phyloP scores from a whole-genome alignment of 2,888 invertebrate genomes.

The Apotomis capreana region DNA sequence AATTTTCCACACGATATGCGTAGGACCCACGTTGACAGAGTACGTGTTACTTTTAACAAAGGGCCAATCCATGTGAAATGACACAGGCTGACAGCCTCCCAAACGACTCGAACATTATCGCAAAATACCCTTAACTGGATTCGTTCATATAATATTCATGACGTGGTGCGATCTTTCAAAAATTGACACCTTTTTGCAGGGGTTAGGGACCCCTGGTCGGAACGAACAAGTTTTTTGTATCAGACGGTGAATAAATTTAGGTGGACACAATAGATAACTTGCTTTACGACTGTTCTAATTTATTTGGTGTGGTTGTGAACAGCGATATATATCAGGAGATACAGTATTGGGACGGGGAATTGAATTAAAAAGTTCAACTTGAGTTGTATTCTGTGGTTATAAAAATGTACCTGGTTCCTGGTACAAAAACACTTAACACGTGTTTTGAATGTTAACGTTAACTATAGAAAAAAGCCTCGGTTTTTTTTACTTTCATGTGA shows the following conservation, averaged over 20 bases:
- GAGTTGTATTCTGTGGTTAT: background rate
- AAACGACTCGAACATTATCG: slow-evolving; percentile 79
- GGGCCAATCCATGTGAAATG: slow-evolving; percentile 81
- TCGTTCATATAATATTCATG: slow-evolving; percentile 83
- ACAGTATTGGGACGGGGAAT: slow-evolving; percentile 31
- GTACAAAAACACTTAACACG: too few relatives aligned
- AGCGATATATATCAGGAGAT: slow-evolving; percentile 33
- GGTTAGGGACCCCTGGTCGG: slow-evolving; percentile 61
- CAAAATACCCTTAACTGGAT: slow-evolving; percentile 82
- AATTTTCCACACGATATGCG: slow-evolving; percentile 68
- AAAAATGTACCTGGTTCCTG: background rate
- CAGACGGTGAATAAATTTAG: slow-evolving; percentile 78
- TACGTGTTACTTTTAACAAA: slow-evolving; percentile 82
- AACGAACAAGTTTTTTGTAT: slow-evolving; percentile 71
- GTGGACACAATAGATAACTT: slow-evolving; percentile 61
- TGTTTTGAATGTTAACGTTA: background rate
- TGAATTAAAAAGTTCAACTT: slow-evolving; percentile 27
- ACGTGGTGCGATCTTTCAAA: slow-evolving; percentile 82
- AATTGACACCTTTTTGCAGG: slow-evolving; percentile 80
- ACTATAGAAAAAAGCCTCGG: background rate
- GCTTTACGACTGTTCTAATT: slow-evolving; percentile 63
- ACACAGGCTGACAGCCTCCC: slow-evolving; percentile 80
- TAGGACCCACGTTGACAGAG: slow-evolving; percentile 66
- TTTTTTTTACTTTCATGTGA: too few relatives aligned
- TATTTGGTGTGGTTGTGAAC: slow-evolving; percentile 53